Conservation (phyloP, 2,888 invertebrate species). For the Ypsolopha scabrella region DNA sequence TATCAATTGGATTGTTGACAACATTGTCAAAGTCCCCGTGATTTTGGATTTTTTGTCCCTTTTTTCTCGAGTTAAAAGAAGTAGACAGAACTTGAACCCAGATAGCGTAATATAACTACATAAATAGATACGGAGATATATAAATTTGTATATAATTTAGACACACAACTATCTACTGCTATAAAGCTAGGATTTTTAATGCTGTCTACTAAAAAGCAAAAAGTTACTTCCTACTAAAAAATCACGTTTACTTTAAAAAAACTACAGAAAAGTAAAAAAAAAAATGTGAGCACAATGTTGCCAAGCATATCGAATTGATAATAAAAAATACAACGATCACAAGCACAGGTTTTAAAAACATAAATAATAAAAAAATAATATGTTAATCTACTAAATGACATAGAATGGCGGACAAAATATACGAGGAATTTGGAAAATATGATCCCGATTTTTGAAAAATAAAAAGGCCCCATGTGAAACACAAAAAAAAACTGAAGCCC, state of each 20-base stretch:
- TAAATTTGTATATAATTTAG: conserved; percentile 24
- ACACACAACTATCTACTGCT: conserved; percentile 56
- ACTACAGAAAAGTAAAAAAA: conserved; percentile 19
- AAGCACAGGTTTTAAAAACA: conserved; percentile 48
- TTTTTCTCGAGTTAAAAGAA: conserved; percentile 4
- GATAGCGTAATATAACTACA: conserved; percentile 29
- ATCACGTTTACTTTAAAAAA: conserved; percentile 47
- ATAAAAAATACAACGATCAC: conserved; percentile 51
- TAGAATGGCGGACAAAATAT: not conserved
- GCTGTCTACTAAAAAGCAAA: conserved; percentile 57
- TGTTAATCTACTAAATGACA: conserved; percentile 7
- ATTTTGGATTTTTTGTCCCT: not conserved
- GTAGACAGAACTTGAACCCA: conserved; percentile 20
- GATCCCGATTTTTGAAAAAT: not conserved
- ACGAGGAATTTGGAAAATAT: not conserved
- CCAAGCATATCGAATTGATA: conserved; percentile 68
- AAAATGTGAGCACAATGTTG: conserved; percentile 67
- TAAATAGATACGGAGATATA: conserved; percentile 19
- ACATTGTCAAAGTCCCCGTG: conserved; percentile 46
- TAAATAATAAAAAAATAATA: conserved; percentile 18
- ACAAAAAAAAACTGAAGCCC: not conserved
- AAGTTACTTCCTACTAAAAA: conserved; percentile 28
- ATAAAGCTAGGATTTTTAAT: conserved; percentile 47
- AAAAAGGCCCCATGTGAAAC: not conserved
- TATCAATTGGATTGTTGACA: conserved; percentile 66